phyloP scores from a whole-genome alignment of 2,888 invertebrate genomes.

The Acanthosepion pharaonis region DNA sequence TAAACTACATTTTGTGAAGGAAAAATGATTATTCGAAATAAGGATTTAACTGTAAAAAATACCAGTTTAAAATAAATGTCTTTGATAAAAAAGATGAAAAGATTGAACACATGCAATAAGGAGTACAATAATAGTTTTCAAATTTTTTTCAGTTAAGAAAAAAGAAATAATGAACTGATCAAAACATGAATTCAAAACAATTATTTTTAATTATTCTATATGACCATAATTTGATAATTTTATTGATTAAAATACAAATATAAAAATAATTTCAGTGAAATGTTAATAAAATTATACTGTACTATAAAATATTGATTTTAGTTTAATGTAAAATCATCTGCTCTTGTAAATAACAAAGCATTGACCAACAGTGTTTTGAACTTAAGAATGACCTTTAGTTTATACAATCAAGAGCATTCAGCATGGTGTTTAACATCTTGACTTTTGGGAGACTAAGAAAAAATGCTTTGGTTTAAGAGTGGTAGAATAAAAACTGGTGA shows the following conservation, averaged over 20 bases:
- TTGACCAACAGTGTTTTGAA: background rate
- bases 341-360: background rate
- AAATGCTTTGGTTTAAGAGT: no score
- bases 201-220: background rate
- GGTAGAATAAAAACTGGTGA: no score
- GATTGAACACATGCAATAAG: background rate
- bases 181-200: background rate
- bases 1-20: background rate
- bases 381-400: no score
- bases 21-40: background rate
- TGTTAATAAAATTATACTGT: background rate
- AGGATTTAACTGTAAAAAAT: background rate
- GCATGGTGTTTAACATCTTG: no score
- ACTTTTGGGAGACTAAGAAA: no score
- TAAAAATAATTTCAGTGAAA: background rate
- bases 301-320: background rate
- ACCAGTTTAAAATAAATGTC: background rate
- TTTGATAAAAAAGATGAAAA: background rate
- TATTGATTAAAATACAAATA: background rate
- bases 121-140: background rate
- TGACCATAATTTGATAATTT: background rate
- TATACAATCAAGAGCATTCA: background rate
- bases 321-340: background rate
- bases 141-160: background rate
- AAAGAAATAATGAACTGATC: background rate